Base-by-base conservation (phyloP, 2,113 vertebrate genomes). In the Peromyscus leucopus region DNA sequence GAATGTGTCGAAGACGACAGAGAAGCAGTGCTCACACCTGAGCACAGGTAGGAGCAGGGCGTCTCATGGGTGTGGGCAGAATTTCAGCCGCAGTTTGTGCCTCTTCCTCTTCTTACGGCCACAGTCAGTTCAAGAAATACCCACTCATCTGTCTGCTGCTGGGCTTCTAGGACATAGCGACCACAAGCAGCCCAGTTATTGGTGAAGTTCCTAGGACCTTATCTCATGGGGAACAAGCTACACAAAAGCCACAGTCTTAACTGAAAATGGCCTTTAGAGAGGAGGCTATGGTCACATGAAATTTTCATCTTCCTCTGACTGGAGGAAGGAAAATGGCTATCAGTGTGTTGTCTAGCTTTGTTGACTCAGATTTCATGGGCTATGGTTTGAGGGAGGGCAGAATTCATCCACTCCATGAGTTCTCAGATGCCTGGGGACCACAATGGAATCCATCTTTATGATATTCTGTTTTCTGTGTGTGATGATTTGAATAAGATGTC, bases 11-110 rank as follows among this genome's bases (percentile, higher is more conserved):
- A 94, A 1, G 2, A 63, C 4, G 71, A 96, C 24, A 91, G 91
- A 0, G 85, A 93, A 2, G 33, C 31, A 7, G n/a, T 46, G 0
- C 93, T 98, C 42, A 61, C 17, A 1, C 93, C 91, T 0, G 93
- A 98, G 76, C 96, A 98, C 75, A 98, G 97, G 97, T 98, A 8
- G 42, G 39, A 69, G 7, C 12, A 19, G 55, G 72, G 15, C 28
- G 63, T 90, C 67, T 33, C 5, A 21, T 21, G 19, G 31, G 51
- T 16, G 8, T 28, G 48, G n/a, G 76, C 10, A 8, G 17, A 88
- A 12, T 46, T 13, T 31, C 57, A 2, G 16, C 57, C 11, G 71
- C 51, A 55, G 7, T 69, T 51, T 33, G n/a, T 74, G 59, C n/a
- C 36, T 22, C 59, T 15, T 61, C 57, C 42, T 82, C n/a, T 42